phyloP scores from a whole-genome alignment of 2,888 invertebrate species.

The Lymantria dispar region DNA sequence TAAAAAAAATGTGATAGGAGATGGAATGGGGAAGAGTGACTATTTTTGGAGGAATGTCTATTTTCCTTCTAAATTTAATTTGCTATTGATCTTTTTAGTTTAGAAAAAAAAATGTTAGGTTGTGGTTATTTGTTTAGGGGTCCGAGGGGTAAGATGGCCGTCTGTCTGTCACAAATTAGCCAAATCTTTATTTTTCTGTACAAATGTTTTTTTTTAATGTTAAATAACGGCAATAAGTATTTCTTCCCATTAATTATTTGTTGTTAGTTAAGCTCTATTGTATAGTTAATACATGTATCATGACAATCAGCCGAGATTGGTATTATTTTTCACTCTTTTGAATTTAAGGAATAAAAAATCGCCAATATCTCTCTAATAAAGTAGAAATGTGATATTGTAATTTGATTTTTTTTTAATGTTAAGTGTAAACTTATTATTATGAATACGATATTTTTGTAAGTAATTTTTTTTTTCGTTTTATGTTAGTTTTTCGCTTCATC shows the following conservation, averaged over 20 bases:
- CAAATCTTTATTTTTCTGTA: slow-evolving; percentile 72
- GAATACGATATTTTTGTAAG: slow-evolving; percentile 79
- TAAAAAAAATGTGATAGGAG: slow-evolving; percentile 70
- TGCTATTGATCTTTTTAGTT: slow-evolving; percentile 55
- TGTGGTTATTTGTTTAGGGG: slow-evolving; percentile 63
- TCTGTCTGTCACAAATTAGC: slow-evolving; percentile 68
- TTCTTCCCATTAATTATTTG: slow-evolving; percentile 65
- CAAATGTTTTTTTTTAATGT: slow-evolving; percentile 56
- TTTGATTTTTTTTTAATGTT: slow-evolving; percentile 73
- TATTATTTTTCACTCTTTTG: slow-evolving; percentile 57
- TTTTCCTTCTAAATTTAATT: slow-evolving; percentile 59
- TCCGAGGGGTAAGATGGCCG: slow-evolving; percentile 36
- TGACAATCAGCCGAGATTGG: slow-evolving; percentile 63
- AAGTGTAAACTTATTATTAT: slow-evolving; percentile 76
- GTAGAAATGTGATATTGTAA: slow-evolving; percentile 83
- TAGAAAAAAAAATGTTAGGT: slow-evolving; percentile 63
- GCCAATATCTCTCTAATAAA: slow-evolving; percentile 82
- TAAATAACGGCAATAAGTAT: slow-evolving; percentile 69
- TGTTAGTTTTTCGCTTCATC: slow-evolving; percentile 73
- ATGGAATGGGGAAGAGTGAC: slow-evolving; percentile 50
- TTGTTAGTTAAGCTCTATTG: slow-evolving; percentile 60
- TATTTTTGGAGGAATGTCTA: slow-evolving; percentile 64
- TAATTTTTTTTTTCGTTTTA: slow-evolving; percentile 68
- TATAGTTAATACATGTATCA: slow-evolving; percentile 52
- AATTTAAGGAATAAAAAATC: slow-evolving; percentile 55